Percentiles rank a stretch among this genome's conserved stretches.
These are phyloP conservation scores for Tautogolabrus adspersus DNA, from an alignment of 2,113 vertebrate species.

Conservation along the genomic window DNA sequence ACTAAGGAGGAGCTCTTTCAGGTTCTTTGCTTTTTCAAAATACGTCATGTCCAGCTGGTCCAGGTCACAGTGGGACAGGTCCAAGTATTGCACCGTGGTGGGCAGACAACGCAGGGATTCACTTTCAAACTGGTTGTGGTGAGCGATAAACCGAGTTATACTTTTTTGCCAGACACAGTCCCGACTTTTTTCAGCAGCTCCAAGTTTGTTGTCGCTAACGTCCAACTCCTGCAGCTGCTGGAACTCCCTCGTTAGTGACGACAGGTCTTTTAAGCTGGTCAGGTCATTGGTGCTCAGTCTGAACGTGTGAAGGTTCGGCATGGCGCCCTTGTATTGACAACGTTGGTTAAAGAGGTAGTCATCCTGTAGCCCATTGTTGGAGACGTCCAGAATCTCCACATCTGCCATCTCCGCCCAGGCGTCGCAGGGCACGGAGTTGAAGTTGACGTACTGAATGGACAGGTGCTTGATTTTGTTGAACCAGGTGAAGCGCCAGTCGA, in stretches of 20 bases:
- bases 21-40: slow-evolving; percentile 76
- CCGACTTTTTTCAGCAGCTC: slow-evolving; percentile 35
- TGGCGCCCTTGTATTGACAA: slow-evolving; percentile 74
- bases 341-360: slow-evolving; percentile 79
- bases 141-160: slow-evolving; percentile 79
- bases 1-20: slow-evolving; percentile 81
- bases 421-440: slow-evolving; percentile 87
- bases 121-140: slow-evolving; percentile 76
- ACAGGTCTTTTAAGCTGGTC: slow-evolving; percentile 75
- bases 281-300: slow-evolving; percentile 80
- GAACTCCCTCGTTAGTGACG: slow-evolving; percentile 78
- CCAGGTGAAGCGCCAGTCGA: slow-evolving; percentile 91
- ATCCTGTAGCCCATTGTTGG: slow-evolving; percentile 80
- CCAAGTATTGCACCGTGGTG: slow-evolving; percentile 81
- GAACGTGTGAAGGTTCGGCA: slow-evolving; percentile 80
- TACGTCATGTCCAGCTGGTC: slow-evolving; percentile 84
- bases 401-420: slow-evolving; percentile 83
- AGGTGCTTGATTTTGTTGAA: slow-evolving; percentile 80
- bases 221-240: slow-evolving; percentile 78
- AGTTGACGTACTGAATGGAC: slow-evolving; percentile 84
- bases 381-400: slow-evolving; percentile 78
- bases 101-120: slow-evolving; percentile 84
- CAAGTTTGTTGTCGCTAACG: slow-evolving; percentile 83
- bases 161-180: slow-evolving; percentile 81
- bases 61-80: slow-evolving; percentile 86